A percentile compares a stretch with the other conserved stretches of the same genome.
Conservation (phyloP, 2,888 invertebrate species). For the Drosophila siamana region DNA sequence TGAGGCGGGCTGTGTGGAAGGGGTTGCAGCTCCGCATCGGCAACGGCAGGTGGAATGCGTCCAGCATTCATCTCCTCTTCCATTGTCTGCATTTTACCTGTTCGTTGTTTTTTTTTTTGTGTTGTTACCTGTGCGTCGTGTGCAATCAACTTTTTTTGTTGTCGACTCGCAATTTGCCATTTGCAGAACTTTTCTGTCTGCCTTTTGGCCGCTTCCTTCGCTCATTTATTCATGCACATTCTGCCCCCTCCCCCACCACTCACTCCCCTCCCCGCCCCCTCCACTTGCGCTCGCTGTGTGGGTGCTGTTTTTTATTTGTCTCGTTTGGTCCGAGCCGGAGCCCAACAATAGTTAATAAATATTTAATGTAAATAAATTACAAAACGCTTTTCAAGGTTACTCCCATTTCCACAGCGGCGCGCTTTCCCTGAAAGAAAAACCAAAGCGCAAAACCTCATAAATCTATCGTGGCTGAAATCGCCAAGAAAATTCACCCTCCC, state of each 20-base stretch:
- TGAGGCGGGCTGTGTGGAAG: background rate
- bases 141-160: slow-evolving; percentile 50
- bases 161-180: slow-evolving; percentile 51
- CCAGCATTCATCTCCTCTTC: slow-evolving; percentile 1
- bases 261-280: background rate
- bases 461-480: too few species aligned
- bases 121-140: slow-evolving; percentile 24
- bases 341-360: slow-evolving; percentile 70
- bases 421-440: slow-evolving; percentile 29
- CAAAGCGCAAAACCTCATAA: slow-evolving; percentile 26
- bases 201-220: slow-evolving; percentile 45
- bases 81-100: background rate
- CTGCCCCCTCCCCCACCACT: background rate
- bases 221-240: slow-evolving; percentile 64
- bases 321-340: slow-evolving; percentile 40
- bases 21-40: slow-evolving; percentile 1
- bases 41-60: slow-evolving; percentile 36
- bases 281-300: background rate
- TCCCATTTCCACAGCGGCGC: slow-evolving; percentile 33
- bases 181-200: slow-evolving; percentile 37
- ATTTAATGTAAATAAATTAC: slow-evolving; percentile 78
- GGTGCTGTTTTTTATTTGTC: slow-evolving; percentile 62
- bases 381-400: slow-evolving; percentile 76
- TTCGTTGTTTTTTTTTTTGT: background rate
- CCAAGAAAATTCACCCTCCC: background rate